A percentile compares a stretch with the other conserved stretches of the same genome.
Evolutionary conservation across 2,888 invertebrate species (phyloP).

Genomic region (Spilarctia lutea): DNA sequence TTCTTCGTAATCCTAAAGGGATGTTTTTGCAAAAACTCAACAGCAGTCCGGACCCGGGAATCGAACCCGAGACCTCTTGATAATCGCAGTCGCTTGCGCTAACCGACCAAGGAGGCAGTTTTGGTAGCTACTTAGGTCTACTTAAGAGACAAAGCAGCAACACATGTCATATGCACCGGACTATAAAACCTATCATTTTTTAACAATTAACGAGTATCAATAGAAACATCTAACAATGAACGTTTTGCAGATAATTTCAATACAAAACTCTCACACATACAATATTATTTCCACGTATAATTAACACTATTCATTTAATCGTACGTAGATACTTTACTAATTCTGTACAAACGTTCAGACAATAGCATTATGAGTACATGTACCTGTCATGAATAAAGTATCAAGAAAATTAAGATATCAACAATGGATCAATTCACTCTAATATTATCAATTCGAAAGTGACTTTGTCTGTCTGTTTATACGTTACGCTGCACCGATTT

Average conservation of each 20-base stretch:
- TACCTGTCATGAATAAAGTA: background rate
- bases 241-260: constrained; percentile 36
- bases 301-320: background rate
- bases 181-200: background rate
- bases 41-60: no score
- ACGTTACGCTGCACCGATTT: no score
- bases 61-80: no score
- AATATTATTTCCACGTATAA: constrained; percentile 28
- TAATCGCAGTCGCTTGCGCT: no score
- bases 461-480: no score
- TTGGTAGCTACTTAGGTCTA: no score
- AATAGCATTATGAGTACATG: background rate
- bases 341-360: background rate
- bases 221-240: constrained; percentile 26
- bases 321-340: background rate
- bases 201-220: background rate
- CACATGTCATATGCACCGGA: background rate
- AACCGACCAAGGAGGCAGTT: no score
- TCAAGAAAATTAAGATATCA: background rate
- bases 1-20: no score
- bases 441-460: no score
- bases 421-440: no score
- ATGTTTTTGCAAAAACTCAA: no score
- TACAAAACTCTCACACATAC: constrained; percentile 38
- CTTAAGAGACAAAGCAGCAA: no score